Conservation (phyloP, 2,797 vertebrate genomes). For the Pyrocephalus nanus region DNA sequence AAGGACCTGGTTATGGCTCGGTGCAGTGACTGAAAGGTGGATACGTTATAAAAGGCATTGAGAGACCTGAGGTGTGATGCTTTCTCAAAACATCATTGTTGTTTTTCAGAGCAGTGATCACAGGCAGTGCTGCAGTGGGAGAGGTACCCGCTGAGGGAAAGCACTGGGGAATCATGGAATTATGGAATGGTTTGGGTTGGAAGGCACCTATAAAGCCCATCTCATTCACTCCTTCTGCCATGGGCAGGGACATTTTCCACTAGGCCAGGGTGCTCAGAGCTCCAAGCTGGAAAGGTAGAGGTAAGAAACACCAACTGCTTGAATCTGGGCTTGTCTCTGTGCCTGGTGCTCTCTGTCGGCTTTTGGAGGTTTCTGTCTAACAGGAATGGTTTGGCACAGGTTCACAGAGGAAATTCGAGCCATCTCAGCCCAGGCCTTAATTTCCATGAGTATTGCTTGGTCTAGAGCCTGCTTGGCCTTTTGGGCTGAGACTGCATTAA, state of each 20-base stretch:
- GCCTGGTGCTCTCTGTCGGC: not conserved
- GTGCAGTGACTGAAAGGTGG: not conserved
- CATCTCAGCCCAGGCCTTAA: not conserved
- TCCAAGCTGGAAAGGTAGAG: not conserved
- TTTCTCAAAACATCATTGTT: not conserved
- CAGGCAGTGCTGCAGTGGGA: not conserved
- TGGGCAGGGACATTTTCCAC: not conserved
- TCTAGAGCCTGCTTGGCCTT: not conserved
- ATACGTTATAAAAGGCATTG: not conserved
- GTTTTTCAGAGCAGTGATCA: not conserved
- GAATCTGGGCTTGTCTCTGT: accelerated
- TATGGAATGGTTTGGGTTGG: not conserved
- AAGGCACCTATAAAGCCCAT: not conserved
- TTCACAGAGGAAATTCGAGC: not conserved
- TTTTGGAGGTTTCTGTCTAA: not conserved
- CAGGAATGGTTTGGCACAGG: not conserved
- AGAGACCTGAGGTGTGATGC: not conserved
- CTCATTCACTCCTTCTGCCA: accelerated
- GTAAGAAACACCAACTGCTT: not conserved
- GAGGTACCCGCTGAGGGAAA: not conserved
- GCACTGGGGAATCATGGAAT: not conserved
- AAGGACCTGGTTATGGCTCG: not conserved
- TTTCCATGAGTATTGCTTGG: not conserved
- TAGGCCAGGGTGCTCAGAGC: not conserved
- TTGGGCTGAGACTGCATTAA: not conserved